Percentiles rank a stretch among this genome's conserved stretches.
Conservation (phyloP, 1,140 invertebrate genomes). For the Papilio polyxenes region DNA sequence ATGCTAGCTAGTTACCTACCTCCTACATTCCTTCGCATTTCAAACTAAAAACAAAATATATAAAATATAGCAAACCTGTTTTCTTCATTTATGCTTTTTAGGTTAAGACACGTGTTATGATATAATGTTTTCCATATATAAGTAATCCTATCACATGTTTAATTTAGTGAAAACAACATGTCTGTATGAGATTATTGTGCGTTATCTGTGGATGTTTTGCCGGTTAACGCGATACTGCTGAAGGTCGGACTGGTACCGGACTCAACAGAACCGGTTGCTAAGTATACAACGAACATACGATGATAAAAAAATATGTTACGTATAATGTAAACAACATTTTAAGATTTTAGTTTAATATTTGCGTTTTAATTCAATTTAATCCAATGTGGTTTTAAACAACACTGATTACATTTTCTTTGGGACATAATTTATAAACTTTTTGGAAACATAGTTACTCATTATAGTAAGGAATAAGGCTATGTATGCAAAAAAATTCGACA, state of each 20-base stretch:
- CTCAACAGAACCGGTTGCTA: conserved; percentile 14
- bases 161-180: conserved; percentile 16
- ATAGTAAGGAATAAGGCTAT: no score
- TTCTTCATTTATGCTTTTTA: no score
- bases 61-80: no score
- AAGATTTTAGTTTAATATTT: neutral
- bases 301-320: neutral
- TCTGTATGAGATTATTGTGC: neutral
- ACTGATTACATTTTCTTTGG: no score
- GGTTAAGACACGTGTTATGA: no score
- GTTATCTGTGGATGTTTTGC: conserved; percentile 5
- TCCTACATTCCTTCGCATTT: no score
- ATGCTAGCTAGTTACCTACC: no score
- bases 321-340: neutral
- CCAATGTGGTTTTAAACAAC: no score
- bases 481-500: no score
- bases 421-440: no score
- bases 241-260: conserved; percentile 2
- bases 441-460: no score
- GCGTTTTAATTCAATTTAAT: neutral
- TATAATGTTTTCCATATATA: neutral
- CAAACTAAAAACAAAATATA: no score
- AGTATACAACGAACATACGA: neutral
- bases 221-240: neutral
- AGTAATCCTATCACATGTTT: neutral